phyloP scores from a whole-genome alignment of 1,140 invertebrate genomes.

The Drosophila mojavensis region DNA sequence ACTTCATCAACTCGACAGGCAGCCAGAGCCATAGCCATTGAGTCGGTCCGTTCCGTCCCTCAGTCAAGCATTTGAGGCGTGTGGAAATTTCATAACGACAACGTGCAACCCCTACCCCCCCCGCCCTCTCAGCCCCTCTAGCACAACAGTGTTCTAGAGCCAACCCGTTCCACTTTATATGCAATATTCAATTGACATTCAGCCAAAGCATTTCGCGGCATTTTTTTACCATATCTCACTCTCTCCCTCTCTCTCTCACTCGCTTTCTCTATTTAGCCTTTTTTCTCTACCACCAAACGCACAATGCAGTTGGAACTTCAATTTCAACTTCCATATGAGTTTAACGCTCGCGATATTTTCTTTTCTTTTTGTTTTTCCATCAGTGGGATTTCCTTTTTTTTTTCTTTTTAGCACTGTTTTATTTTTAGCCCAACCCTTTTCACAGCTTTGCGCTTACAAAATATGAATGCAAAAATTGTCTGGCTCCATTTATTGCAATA shows the following conservation, averaged over 20 bases:
- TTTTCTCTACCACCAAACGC: too few relatives aligned
- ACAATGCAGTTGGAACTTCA: slow-evolving; percentile 48
- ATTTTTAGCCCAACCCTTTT: slow-evolving; percentile 2
- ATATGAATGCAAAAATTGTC: slow-evolving; percentile 32
- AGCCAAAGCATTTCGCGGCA: slow-evolving; percentile 59
- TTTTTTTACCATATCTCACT: slow-evolving; percentile 37
- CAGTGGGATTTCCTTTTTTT: too few relatives aligned
- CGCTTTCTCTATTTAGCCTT: neutral
- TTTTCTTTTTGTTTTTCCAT: slow-evolving; percentile 26
- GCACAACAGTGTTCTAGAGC: neutral
- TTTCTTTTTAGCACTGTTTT: neutral
- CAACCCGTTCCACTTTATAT: slow-evolving; percentile 49
- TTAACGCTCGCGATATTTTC: slow-evolving; percentile 46
- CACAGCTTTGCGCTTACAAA: slow-evolving; percentile 33
- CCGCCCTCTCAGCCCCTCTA: neutral
- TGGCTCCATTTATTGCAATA: slow-evolving; percentile 37
- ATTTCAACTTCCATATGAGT: slow-evolving; percentile 67
- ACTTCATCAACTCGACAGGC: slow-evolving; percentile 76
- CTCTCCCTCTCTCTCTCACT: neutral
- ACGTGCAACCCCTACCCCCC: slow-evolving; percentile 2
- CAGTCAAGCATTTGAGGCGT: slow-evolving; percentile 59
- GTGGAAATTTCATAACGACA: slow-evolving; percentile 75
- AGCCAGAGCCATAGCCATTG: slow-evolving; percentile 27
- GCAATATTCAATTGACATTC: slow-evolving; percentile 80
- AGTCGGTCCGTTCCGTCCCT: slow-evolving; percentile 20